A percentile compares a stretch with the other conserved stretches of the same genome.
These are phyloP conservation scores for Lathronympha strigana DNA, from an alignment of 2,888 invertebrate species.

Conservation along the genomic window DNA sequence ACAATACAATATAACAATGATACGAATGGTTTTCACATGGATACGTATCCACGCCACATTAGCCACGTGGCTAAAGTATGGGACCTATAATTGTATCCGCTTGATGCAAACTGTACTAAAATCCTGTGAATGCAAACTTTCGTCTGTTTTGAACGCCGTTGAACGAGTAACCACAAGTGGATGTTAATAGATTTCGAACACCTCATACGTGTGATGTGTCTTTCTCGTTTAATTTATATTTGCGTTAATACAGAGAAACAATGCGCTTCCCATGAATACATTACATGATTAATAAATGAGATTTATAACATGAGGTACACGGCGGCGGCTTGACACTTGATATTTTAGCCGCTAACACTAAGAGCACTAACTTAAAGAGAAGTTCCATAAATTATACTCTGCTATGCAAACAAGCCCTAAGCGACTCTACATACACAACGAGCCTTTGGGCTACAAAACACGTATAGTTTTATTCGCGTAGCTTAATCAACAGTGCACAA, in stretches of 20 bases:
- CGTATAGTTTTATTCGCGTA: not conserved
- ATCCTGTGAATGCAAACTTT: too few relatives aligned
- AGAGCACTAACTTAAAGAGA: slow-evolving; percentile 49
- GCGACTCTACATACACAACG: slow-evolving; percentile 55
- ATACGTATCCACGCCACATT: too few relatives aligned
- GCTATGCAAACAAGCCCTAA: slow-evolving; percentile 61
- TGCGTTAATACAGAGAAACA: too few relatives aligned
- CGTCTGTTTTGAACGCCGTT: too few relatives aligned
- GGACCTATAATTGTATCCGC: not conserved
- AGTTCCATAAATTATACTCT: slow-evolving; percentile 49
- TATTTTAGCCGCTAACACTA: slow-evolving; percentile 49
- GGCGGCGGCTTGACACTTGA: slow-evolving; percentile 39
- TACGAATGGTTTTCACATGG: not conserved
- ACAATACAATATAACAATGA: slow-evolving; percentile 11
- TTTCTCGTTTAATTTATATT: too few relatives aligned
- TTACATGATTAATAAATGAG: too few relatives aligned
- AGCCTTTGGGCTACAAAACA: slow-evolving; percentile 3
- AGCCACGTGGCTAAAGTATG: not conserved
- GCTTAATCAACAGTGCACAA: not conserved
- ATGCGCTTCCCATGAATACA: too few relatives aligned
- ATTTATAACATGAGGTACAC: not conserved
- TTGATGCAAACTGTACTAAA: not conserved
- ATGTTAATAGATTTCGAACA: too few relatives aligned
- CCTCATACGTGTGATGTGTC: too few relatives aligned
- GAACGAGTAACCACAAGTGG: too few relatives aligned